Evolutionary conservation across 1,140 invertebrate species (phyloP), one percentile per base, ranked within the genome.

Genomic region (Hylyphantes graminicola): DNA sequence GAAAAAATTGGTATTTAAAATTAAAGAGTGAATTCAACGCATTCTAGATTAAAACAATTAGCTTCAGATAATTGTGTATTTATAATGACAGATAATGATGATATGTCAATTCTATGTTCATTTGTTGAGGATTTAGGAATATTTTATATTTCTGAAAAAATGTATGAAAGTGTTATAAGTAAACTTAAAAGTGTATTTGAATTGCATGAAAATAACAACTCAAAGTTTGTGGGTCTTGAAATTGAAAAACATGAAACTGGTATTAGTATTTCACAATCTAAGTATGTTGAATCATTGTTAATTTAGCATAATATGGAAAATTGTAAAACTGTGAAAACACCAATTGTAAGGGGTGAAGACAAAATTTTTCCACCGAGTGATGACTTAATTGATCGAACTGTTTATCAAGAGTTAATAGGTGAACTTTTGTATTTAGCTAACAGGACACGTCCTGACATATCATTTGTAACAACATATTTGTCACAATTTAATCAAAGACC

Each of bases 1-100:
- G 89, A 21, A 82, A 88, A 51, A 86, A 86, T 10, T 91, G 90
- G 89, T 88, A 90, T 86, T 86, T 88, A 7, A 88, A 85, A 54
- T 57, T 87, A 63, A 48, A 86, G 88, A 91, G 17, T 73, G 54
- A 57, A 54, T 12, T 59, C n/a, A 59, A 6, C 11, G n/a, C 2
- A 61, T 70, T 70, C n/a, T n/a, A 13, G 48, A 19, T 9, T 59
- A 11, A 13, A 13, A 6, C 54, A 73, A 73, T 13, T 17, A 6
- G 51, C 50, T 55, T 73, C 70, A 50, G 67, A 70, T 70, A 48
- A 70, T 70, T 51, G 48, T 70, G 53, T 19, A 12, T 54, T 73
- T n/a, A 59, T 21, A 21, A 57, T 57, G 13, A 19, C 0, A 57
- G 54, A 74, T n/a, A 10, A 15, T 21, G 13, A 19, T n/a, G 35